phyloP scores from a whole-genome alignment of 2,797 vertebrate genomes.

The Microctenopoma lineatum region DNA sequence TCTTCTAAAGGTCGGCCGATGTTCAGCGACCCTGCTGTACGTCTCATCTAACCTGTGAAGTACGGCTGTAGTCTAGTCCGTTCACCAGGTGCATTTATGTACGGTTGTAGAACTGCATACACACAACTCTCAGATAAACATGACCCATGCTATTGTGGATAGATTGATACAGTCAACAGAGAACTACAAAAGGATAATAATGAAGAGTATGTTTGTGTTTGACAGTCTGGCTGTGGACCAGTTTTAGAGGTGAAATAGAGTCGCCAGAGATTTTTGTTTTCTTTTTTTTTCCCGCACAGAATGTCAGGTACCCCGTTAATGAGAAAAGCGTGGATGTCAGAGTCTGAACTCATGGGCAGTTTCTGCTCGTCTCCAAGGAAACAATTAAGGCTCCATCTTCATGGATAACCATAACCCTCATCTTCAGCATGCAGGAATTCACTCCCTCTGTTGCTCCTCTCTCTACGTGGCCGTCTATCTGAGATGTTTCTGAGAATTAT shows the following conservation, averaged over 20 bases:
- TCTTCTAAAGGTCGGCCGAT: not conserved
- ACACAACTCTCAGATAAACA: not conserved
- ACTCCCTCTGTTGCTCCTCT: slow-evolving; percentile 11
- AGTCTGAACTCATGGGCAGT: slow-evolving; percentile 52
- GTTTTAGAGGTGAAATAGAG: slow-evolving; percentile 30
- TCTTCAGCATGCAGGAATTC: slow-evolving; percentile 19
- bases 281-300: slow-evolving; percentile 20
- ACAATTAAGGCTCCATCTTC: slow-evolving; percentile 68
- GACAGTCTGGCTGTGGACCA: not conserved
- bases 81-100: not conserved
- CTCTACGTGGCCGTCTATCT: slow-evolving; percentile 6
- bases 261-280: slow-evolving; percentile 28
- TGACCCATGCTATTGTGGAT: not conserved
- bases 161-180: slow-evolving; percentile 18
- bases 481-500: slow-evolving; percentile 20
- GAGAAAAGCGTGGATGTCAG: slow-evolving; percentile 54
- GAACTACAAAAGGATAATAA: slow-evolving; percentile 22
- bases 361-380: slow-evolving; percentile 70
- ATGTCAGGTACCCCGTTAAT: slow-evolving; percentile 58
- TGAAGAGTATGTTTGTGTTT: slow-evolving; percentile 15
- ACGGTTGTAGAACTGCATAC: not conserved
- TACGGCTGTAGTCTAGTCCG: not conserved
- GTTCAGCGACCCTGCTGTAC: not conserved
- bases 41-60: not conserved
- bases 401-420: slow-evolving; percentile 33